phyloP scores from a whole-genome alignment of 2,113 vertebrate species.

The Eupsittula cactorum region DNA sequence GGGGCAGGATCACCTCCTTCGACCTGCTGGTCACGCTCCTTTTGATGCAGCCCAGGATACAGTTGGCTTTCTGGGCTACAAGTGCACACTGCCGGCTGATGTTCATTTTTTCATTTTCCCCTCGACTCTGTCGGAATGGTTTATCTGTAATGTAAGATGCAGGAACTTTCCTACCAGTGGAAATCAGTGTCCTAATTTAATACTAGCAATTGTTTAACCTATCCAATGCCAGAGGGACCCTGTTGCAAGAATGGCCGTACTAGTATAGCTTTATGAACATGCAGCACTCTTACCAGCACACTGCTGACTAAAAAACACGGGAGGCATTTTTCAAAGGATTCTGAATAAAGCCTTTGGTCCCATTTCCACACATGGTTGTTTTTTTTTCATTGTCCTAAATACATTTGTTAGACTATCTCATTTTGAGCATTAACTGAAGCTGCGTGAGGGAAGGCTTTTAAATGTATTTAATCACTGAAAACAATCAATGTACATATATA shows the following conservation, averaged over 20 bases:
- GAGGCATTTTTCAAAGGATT: slow-evolving; percentile 52
- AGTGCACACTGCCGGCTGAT: rapidly evolving
- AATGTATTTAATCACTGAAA: neutral
- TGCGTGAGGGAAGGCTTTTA: neutral
- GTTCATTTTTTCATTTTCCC: neutral
- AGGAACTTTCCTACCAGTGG: neutral
- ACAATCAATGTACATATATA: neutral
- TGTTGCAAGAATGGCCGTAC: neutral
- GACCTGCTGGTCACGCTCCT: too few relatives aligned
- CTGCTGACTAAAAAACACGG: slow-evolving; percentile 39
- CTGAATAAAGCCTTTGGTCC: slow-evolving; percentile 39
- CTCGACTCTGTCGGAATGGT: neutral
- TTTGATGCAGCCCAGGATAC: too few relatives aligned
- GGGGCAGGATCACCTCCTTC: too few relatives aligned
- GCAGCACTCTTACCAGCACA: neutral
- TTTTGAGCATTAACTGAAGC: neutral
- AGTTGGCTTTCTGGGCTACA: too few relatives aligned
- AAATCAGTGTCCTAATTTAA: slow-evolving; percentile 18
- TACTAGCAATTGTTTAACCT: neutral
- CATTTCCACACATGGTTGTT: neutral
- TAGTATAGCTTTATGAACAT: neutral
- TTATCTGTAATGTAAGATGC: neutral
- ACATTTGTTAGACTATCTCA: slow-evolving; percentile 19
- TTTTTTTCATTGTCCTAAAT: slow-evolving; percentile 64
- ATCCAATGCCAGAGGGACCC: neutral